Conservation (phyloP, 2,797 vertebrate species). For the Cynopterus sphinx region DNA sequence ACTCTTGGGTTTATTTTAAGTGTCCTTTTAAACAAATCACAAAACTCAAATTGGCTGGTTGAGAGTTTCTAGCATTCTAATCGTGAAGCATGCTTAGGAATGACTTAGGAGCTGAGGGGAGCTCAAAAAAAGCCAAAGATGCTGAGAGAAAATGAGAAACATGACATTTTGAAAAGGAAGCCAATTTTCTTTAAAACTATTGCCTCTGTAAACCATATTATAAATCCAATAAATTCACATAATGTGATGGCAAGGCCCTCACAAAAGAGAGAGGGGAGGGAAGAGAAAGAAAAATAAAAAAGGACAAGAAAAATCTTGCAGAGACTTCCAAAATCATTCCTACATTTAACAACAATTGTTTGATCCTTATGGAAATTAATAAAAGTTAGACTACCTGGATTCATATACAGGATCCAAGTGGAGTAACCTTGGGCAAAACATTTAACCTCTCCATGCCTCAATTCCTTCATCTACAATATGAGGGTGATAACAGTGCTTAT, state of each 20-base stretch:
- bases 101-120: slow-evolving; percentile 85
- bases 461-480: background rate
- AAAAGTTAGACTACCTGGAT: background rate
- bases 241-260: slow-evolving; percentile 82
- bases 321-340: slow-evolving; percentile 42
- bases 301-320: background rate
- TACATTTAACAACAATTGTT: slow-evolving; percentile 32
- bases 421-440: background rate
- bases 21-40: slow-evolving; percentile 83
- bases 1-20: slow-evolving; percentile 82
- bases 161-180: slow-evolving; percentile 88
- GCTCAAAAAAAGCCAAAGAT: slow-evolving; percentile 81
- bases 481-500: background rate
- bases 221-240: slow-evolving; percentile 85
- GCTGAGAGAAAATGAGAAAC: slow-evolving; percentile 85
- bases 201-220: slow-evolving; percentile 85
- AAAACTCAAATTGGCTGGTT: slow-evolving; percentile 82
- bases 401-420: background rate
- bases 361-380: background rate
- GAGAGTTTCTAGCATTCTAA: slow-evolving; percentile 84
- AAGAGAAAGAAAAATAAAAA: background rate
- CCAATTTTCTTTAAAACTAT: slow-evolving; percentile 87
- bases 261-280: slow-evolving; percentile 63
- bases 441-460: background rate
- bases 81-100: slow-evolving; percentile 83